A percentile compares a stretch with the other conserved stretches of the same genome.
Evolutionary conservation across 1,140 invertebrate genomes (phyloP).

Genomic region (Leptonema lineaticorne): DNA sequence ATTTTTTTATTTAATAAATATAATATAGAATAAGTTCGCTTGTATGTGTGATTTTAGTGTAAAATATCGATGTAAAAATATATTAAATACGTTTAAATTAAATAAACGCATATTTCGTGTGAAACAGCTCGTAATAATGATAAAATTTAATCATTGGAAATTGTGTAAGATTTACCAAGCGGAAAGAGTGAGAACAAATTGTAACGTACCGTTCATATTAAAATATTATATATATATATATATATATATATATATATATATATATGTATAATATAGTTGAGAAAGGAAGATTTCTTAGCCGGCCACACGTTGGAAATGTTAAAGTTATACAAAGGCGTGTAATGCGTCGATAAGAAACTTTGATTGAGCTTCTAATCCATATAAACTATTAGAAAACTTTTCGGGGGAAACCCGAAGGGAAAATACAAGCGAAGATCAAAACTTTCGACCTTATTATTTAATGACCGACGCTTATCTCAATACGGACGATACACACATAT

Average conservation of each 20-base stretch:
- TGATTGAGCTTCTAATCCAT: constrained; percentile 30
- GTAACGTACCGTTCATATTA: no score
- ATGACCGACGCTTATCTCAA: constrained; percentile 26
- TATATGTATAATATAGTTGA: no score
- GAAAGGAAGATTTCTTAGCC: neutral
- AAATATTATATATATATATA: no score
- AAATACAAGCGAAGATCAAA: constrained; percentile 26
- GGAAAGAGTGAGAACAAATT: constrained; percentile 12
- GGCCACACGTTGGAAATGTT: constrained; percentile 4
- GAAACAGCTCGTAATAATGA: no score
- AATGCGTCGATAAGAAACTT: constrained; percentile 33
- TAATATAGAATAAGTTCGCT: no score
- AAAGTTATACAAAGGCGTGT: constrained; percentile 28
- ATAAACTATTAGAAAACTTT: constrained; percentile 33
- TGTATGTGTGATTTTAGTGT: no score
- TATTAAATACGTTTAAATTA: no score
- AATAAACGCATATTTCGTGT: no score
- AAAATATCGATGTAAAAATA: no score
- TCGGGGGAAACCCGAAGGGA: constrained; percentile 16
- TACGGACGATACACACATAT: neutral
- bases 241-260: no score
- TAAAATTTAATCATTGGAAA: constrained; percentile 8
- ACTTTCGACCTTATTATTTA: constrained; percentile 31
- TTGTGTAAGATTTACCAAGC: constrained; percentile 3
- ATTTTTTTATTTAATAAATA: no score